phyloP scores from a whole-genome alignment of 2,888 invertebrate species.

The Drosophila mulleri region DNA sequence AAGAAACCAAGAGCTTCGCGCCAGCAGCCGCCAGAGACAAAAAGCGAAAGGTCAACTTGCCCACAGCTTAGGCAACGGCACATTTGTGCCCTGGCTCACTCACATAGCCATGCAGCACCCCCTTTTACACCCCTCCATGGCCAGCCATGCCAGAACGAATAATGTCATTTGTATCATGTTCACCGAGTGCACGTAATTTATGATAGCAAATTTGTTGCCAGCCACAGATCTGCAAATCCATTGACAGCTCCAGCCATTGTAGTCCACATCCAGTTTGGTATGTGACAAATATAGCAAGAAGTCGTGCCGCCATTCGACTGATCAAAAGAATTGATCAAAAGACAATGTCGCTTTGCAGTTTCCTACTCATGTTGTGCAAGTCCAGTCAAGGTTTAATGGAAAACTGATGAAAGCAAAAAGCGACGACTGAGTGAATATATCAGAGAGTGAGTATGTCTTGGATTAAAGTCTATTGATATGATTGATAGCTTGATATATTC shows the following conservation, averaged over 20 bases:
- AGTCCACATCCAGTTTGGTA: conserved; percentile 10
- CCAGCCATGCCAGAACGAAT: conserved; percentile 28
- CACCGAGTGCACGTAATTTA: conserved; percentile 69
- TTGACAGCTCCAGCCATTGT: conserved; percentile 55
- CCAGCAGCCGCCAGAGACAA: conserved; percentile 38
- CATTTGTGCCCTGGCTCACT: conserved; percentile 22
- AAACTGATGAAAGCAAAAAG: background rate
- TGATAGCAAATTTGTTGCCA: conserved; percentile 72
- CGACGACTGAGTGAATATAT: background rate
- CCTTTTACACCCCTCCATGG: background rate
- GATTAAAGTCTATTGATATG: background rate
- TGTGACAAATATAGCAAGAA: conserved; percentile 38
- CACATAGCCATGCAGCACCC: background rate
- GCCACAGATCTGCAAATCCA: conserved; percentile 30
- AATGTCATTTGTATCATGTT: conserved; percentile 61
- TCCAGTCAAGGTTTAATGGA: background rate
- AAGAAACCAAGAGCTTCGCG: conserved; percentile 55
- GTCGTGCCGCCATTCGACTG: conserved; percentile 52
- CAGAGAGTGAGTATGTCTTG: background rate
- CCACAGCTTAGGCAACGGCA: conserved; percentile 21
- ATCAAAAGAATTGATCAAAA: conserved; percentile 65
- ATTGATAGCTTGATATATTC: no score
- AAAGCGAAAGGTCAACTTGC: conserved; percentile 55
- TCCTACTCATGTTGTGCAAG: background rate
- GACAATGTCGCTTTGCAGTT: conserved; percentile 36